These are phyloP conservation scores for Patella ulyssiponensis DNA, from an alignment of 2,888 invertebrate species.

Conservation along the genomic window DNA sequence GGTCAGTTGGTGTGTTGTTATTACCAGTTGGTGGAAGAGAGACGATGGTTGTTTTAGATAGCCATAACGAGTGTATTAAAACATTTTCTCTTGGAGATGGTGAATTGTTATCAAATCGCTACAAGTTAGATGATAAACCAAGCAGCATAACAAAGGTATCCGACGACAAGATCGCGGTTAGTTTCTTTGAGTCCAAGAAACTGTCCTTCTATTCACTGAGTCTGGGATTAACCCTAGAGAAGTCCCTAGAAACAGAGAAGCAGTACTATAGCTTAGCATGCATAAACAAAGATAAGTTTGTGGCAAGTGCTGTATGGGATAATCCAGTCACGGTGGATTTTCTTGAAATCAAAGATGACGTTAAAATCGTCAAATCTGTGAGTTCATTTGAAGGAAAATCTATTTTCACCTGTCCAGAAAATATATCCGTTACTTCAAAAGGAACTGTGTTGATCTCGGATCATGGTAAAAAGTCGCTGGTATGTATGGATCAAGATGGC, in stretches of 20 bases:
- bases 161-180: not conserved
- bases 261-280: not conserved
- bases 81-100: not conserved
- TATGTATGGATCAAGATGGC: not conserved
- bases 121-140: not conserved
- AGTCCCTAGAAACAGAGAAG: not conserved
- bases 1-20: not conserved
- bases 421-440: not conserved
- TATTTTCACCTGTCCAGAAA: not conserved
- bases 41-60: not conserved
- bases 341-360: not conserved
- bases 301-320: not conserved
- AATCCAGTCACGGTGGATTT: not conserved
- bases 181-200: conserved; percentile 6
- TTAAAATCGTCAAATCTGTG: not conserved
- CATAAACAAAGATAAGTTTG: not conserved
- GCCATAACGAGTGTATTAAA: conserved; percentile 1
- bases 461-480: not conserved
- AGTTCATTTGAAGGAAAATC: not conserved
- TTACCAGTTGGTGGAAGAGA: not conserved
- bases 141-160: not conserved
- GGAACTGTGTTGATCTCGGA: not conserved
- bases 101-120: not conserved
- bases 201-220: not conserved
- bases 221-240: not conserved